Percentiles rank a stretch among this genome's conserved stretches.
phyloP scores from a whole-genome alignment of 2,888 invertebrate species.

The Thymelicus lineola region DNA sequence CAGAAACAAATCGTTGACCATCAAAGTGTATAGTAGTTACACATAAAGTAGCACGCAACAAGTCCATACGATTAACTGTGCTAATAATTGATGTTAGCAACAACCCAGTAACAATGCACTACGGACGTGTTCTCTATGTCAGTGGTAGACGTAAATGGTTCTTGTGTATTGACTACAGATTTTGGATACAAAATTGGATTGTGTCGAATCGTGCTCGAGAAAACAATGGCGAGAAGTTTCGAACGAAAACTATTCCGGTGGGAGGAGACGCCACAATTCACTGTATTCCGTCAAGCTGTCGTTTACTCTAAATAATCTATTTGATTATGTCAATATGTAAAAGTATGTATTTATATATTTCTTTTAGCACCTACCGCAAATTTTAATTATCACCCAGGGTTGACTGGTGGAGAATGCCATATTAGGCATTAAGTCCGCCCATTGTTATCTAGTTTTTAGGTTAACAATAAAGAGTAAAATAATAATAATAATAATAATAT shows the following conservation, averaged over 20 bases:
- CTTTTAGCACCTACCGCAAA: too few species aligned
- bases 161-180: conserved; percentile 55
- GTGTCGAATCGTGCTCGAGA: conserved; percentile 57
- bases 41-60: conserved; percentile 51
- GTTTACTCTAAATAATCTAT: conserved; percentile 56
- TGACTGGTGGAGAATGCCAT: too few species aligned
- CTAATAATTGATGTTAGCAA: conserved; percentile 55
- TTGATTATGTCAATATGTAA: conserved; percentile 63
- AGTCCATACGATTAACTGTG: conserved; percentile 57
- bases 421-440: too few species aligned
- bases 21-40: too few species aligned
- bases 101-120: conserved; percentile 62
- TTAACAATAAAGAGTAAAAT: too few species aligned
- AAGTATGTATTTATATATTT: too few species aligned
- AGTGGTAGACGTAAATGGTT: conserved; percentile 59
- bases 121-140: conserved; percentile 51
- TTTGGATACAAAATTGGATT: conserved; percentile 75
- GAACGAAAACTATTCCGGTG: conserved; percentile 60
- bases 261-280: conserved; percentile 42
- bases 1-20: too few species aligned
- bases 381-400: too few species aligned
- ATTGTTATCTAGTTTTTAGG: too few species aligned
- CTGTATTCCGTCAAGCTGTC: conserved; percentile 48
- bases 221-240: conserved; percentile 59
- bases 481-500: too few species aligned